Base-by-base conservation (phyloP, 2,888 invertebrate genomes). In the Acanthococcus lagerstroemiae region DNA sequence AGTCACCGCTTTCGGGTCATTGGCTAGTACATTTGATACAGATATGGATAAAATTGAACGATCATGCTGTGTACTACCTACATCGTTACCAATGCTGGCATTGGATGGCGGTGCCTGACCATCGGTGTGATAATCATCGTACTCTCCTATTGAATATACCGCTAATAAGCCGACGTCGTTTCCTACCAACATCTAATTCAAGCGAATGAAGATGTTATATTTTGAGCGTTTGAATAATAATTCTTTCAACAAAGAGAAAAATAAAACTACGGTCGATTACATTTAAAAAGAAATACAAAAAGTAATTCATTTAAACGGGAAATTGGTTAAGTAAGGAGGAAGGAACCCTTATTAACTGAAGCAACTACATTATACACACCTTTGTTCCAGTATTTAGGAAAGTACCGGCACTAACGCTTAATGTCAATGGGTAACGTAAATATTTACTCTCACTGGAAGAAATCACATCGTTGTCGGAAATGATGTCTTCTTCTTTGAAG, bases 11-110 rank as follows among this genome's bases (percentile, higher is more conserved):
- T 45, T 45, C 19, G 4, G 15, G 15, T 45, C 19, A 4, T n/a
- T 7, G 19, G 26, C 25, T 25, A 48, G 46, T 50, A 19, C 48
- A 19, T 21, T 12, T 5, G 60, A 48, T 26, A 60, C 48, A 2
- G 60, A 60, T 50, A 60, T 6, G 7, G 60, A 60, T 19, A 27
- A 27, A 15, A 60, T 50, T 48, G 46, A 46, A 21, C 46, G 60
- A 19, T 60, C 60, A 30, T 60, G 60, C 19, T 48, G 48, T n/a
- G 48, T n/a, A 6, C 46, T 45, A 48, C 60, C 27, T 1, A 60
- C 26, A 27, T 60, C 46, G 21, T 60, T 60, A 17, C 48, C 27
- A 24, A 60, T 26, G 4, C 12, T 4, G 1, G 48, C 26, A 25
- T 19, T 48, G 7, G 6, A 5, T 17, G 46, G 19, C 4, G 19